Conservation (phyloP, 92 coral and sea anemone species). For the Actinostola sp. region DNA sequence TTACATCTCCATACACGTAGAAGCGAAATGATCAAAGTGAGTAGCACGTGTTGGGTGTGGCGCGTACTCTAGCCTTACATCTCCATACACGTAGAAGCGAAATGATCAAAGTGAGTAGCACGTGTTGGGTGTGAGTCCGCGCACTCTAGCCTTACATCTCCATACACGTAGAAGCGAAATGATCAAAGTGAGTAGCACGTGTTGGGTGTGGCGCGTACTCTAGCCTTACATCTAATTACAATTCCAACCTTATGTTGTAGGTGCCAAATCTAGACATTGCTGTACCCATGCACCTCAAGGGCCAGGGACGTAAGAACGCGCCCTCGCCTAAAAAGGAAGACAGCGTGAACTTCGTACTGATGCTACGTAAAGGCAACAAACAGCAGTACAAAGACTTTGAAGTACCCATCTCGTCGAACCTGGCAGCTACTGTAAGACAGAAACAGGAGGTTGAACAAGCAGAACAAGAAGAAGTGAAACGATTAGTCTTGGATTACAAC, state of each 20-base stretch:
- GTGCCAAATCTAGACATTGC: slow-evolving; percentile 95
- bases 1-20: too few species aligned
- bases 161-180: too few species aligned
- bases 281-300: slow-evolving; percentile 96
- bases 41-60: too few species aligned
- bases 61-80: too few species aligned
- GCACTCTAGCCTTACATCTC: too few species aligned
- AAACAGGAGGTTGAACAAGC: slow-evolving; percentile 93
- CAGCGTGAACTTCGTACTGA: slow-evolving; percentile 83
- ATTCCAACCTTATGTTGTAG: slow-evolving; percentile 14
- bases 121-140: too few species aligned
- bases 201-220: too few species aligned
- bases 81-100: too few species aligned
- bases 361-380: slow-evolving; percentile 93
- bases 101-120: too few species aligned
- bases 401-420: slow-evolving; percentile 89
- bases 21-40: too few species aligned
- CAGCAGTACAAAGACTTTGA: slow-evolving; percentile 71
- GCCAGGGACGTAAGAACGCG: slow-evolving; percentile 77
- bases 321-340: slow-evolving; percentile 61
- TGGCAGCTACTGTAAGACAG: slow-evolving; percentile 90
- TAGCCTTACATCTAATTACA: too few species aligned
- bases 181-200: too few species aligned
- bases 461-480: slow-evolving; percentile 92
- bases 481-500: slow-evolving; percentile 91